phyloP scores from a whole-genome alignment of 53 echinoderm and acorn worm genomes.

The Temnopleurus reevesii region DNA sequence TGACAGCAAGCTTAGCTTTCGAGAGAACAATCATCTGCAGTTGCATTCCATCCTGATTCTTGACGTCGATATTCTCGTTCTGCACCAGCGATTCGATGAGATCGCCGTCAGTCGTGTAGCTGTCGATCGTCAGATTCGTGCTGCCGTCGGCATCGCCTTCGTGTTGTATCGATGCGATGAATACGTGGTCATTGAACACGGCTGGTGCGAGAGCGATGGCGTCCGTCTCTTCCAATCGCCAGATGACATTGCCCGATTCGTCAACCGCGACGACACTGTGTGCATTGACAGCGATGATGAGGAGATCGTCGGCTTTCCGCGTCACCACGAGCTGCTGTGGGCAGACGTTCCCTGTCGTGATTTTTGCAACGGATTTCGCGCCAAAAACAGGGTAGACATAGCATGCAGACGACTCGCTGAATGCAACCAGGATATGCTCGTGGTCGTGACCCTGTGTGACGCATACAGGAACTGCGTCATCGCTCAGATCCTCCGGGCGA shows the following conservation, averaged over 20 bases:
- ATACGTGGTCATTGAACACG: constrained; percentile 39
- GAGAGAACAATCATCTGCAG: constrained; percentile 44
- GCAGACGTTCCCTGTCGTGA: constrained; percentile 37
- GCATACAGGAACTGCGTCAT: constrained; percentile 32
- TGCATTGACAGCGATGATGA: background rate
- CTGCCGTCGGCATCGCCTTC: background rate
- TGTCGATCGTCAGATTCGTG: constrained; percentile 21
- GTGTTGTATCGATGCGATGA: constrained; percentile 34
- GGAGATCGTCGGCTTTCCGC: background rate
- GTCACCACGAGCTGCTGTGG: constrained; percentile 30
- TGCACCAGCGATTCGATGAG: constrained; percentile 47
- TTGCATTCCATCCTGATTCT: background rate
- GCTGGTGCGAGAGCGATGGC: constrained; percentile 3
- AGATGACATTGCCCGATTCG: background rate
- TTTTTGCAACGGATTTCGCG: background rate
- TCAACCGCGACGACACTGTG: constrained; percentile 7
- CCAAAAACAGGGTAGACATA: constrained; percentile 28
- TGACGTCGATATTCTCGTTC: background rate
- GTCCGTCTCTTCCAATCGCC: constrained; percentile 38
- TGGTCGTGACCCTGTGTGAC: background rate
- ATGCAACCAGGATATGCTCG: constrained; percentile 25
- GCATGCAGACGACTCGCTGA: constrained; percentile 16
- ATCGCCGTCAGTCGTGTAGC: constrained; percentile 36
- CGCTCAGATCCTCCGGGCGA: constrained; percentile 11
- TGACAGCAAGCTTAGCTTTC: constrained; percentile 30